Evolutionary conservation across 1,140 invertebrate species (phyloP), one percentile per base, ranked within the genome.

Genomic region (Drosophila nebulosa): DNA sequence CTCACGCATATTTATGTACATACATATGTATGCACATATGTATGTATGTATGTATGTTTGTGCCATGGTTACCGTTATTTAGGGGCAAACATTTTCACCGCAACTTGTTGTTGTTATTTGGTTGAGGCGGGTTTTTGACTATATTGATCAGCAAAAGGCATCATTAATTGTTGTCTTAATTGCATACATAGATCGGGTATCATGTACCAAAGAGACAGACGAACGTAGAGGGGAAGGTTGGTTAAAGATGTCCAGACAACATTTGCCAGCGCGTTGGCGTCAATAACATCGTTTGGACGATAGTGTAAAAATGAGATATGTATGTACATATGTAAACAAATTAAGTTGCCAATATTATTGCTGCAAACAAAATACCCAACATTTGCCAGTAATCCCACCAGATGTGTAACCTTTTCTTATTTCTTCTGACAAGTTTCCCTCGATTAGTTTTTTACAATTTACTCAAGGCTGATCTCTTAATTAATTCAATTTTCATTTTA

Each of bases 11-110:
- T 52, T 18, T 30, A 26, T 24, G 30, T 59, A 62, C 21, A n/a
- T 26, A 53, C 39, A 39, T 22, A 59, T 39, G 9, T n/a, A 51
- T 27, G 39, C 7, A 52, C 9, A 9, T 39, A 6, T 14, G n/a
- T 46, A 10, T 9, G 9, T 21, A 18, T 21, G 39, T 21, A 14
- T 21, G 39, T n/a, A 36, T n/a, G n/a, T 36, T 3, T n/a, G 35
- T 4, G 18, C 39, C 39, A 46, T 46, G 39, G 39, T 46, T 36
- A 46, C 39, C 58, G 57, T 66, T 69, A 60, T 53, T 52, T 62
- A 74, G 46, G 21, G 7, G 52, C 14, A 30, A 32, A 30, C 27
- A 55, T 55, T 55, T 55, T 55, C 52, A 55, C 52, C 24, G 14
- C 52, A 30, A 55, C 26, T 55, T 55, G 26, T 55, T 55, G 52